A percentile compares a stretch with the other conserved stretches of the same genome.
These are phyloP conservation scores for Cephalotes varians DNA, from an alignment of 2,888 invertebrate genomes.

Conservation along the genomic window DNA sequence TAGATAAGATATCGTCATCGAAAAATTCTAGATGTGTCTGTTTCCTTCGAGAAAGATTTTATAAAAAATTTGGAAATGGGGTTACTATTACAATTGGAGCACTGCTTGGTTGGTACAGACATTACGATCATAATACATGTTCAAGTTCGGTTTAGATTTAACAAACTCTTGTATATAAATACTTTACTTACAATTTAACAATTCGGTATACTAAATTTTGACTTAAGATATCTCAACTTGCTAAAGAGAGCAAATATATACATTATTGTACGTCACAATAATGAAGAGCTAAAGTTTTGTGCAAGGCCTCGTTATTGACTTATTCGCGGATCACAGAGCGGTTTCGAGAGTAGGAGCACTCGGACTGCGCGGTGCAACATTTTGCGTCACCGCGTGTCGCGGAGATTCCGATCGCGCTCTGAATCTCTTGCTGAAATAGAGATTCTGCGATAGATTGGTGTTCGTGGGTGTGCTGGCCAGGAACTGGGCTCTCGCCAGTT, in stretches of 20 bases:
- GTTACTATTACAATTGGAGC: neutral
- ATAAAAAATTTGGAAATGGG: neutral
- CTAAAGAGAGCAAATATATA: neutral
- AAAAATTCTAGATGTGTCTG: neutral
- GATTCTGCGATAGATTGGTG: conserved; percentile 63
- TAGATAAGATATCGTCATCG: neutral
- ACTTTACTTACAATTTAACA: neutral
- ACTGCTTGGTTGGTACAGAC: neutral
- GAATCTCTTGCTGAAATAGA: conserved; percentile 78
- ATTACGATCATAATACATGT: neutral
- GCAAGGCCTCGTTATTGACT: neutral
- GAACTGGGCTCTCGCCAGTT: conserved; percentile 83
- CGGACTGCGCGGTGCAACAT: conserved; percentile 81
- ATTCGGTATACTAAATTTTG: neutral
- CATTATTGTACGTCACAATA: conserved; percentile 7
- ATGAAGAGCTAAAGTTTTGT: conserved; percentile 24
- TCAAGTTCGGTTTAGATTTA: conserved; percentile 9
- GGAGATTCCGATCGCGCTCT: conserved; percentile 84
- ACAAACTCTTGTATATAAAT: conserved; percentile 6
- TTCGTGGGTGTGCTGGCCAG: conserved; percentile 75
- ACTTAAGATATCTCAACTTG: neutral
- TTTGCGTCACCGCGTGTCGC: conserved; percentile 75
- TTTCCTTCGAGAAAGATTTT: neutral
- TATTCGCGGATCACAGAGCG: conserved; percentile 78
- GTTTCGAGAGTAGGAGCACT: conserved; percentile 84